Evolutionary conservation across 2,797 vertebrate species (phyloP), one percentile per base, ranked within the genome.

Genomic region (Peromyscus melanophrys): DNA sequence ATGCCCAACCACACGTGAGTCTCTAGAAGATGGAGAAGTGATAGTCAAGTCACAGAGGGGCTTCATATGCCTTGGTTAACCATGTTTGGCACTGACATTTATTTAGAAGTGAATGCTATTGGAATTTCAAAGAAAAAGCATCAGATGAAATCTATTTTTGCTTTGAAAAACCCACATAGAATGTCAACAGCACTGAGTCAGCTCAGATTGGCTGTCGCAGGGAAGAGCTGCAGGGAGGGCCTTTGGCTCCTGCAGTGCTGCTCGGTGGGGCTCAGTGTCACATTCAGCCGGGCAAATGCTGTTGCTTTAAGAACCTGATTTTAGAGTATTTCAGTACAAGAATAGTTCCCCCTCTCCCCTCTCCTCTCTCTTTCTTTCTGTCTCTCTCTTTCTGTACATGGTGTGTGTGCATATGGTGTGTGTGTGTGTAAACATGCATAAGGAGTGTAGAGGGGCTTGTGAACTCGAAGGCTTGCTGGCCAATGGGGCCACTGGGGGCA

Each of bases 111-210:
- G 93, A 90, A 92, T 93, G 93, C 78, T 96, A 80, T 49, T 92
- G 97, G 76, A 96, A 95, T 98, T 98, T 84, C 55, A 97, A 97
- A 19, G 90, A 94, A 96, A 88, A 86, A 40, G 29, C 1, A 21
- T 2, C 46, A 59, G 96, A 73, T 59, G 76, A 87, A 96, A 96
- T 91, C 37, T 96, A 25, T 92, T 95, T 65, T 91, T 84, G 37
- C 83, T 92, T 94, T 59, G 52, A 94, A 89, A 96, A 94, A 25
- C 59, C 29, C 49, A 91, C 23, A 29, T 40, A 80, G 37, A 78
- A 83, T 49, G 7, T 90, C 95, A 73, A 73, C 67, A 94, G 34
- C 83, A 83, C 82, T 73, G 59, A 57, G n/a, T 89, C 86, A 86
- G 29, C 57, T 98, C 84, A 86, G 73, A 90, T 57, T 88, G 55